A percentile compares a stretch with the other conserved stretches of the same genome.
Evolutionary conservation across 2,888 invertebrate species (phyloP).

Genomic region (Acronicta psi): DNA sequence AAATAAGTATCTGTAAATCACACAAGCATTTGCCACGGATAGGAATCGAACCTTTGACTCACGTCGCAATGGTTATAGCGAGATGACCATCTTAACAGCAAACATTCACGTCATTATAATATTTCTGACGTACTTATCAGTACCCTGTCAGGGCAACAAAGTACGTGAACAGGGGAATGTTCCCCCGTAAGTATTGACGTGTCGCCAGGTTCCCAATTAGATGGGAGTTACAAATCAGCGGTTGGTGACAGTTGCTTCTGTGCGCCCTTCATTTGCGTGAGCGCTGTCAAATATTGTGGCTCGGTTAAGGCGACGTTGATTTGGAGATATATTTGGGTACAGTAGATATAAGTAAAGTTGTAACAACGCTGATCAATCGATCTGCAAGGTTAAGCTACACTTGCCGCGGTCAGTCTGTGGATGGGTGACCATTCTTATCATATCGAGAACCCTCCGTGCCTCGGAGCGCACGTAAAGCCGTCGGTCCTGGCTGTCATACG

Average conservation of each 20-base stretch:
- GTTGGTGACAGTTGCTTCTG: constrained; percentile 41
- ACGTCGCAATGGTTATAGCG: no score
- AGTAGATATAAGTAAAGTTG: background rate
- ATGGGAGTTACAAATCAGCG: constrained; percentile 50
- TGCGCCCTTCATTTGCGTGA: constrained; percentile 46
- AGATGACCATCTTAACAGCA: no score
- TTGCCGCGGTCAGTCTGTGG: no score
- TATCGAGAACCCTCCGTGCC: no score
- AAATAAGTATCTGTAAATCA: no score
- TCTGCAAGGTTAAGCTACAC: no score
- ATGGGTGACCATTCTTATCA: no score
- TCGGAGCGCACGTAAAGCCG: no score
- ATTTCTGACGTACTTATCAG: constrained; percentile 36
- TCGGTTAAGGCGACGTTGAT: constrained; percentile 32
- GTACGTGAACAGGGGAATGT: constrained; percentile 39
- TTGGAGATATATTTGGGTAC: background rate
- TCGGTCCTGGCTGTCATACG: no score
- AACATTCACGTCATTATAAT: background rate
- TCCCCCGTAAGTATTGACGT: constrained; percentile 46
- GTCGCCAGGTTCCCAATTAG: constrained; percentile 46
- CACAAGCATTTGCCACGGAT: no score
- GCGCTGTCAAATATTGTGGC: constrained; percentile 53
- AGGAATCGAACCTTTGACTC: no score
- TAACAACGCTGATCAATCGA: no score
- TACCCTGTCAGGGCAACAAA: constrained; percentile 37